Base-by-base conservation (phyloP, 2,888 invertebrate species). In the Perizoma flavofasciatum region DNA sequence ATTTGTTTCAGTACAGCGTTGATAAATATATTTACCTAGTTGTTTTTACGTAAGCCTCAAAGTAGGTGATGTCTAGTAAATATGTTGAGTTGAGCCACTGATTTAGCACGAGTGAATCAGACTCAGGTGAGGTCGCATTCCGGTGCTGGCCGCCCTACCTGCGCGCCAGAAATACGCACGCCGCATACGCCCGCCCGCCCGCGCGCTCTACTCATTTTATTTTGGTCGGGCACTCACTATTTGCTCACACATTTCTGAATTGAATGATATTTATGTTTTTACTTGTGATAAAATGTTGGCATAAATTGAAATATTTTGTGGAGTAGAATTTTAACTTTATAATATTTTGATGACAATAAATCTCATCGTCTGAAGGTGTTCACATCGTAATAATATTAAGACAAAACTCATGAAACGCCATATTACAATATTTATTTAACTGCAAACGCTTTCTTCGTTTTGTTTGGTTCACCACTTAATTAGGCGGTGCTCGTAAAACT, bases 401-500 rank as follows among this genome's bases (percentile, higher is more conserved):
- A 55, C 54, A 46, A 37, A 51, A 41, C 46, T 55, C 54, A 57
- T 64, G 58, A 55, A 58, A 63, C 47, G 54, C 60, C 62, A 63
- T 67, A 66, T 67, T 71, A 55, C 68, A 65, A 69, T 73, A 74
- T 77, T 82, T 81, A 85, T 83, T 78, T 69, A 73, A 78, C 78
- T 79, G 83, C 87, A 85, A 90, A 85, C 85, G 87, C 81, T 90
- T 85, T 79, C 79, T 88, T 84, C 83, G 81, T 86, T 86, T 85
- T 88, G 85, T 86, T 86, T 86, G 84, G 88, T 86, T 89, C 88
- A 87, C 91, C 91, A 87, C 92, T 92, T 92, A 92, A 92, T 92
- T 92, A 92, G 92, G 89, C 87, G 85, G 82, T 81, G 89, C 84
- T 92, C 92, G 92, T 92, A 92, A 92, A 92, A 92, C 92, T 92